A percentile compares a stretch with the other conserved stretches of the same genome.
These are phyloP conservation scores for Gymnobelideus leadbeateri DNA, from an alignment of 2,113 vertebrate genomes.

Conservation along the genomic window DNA sequence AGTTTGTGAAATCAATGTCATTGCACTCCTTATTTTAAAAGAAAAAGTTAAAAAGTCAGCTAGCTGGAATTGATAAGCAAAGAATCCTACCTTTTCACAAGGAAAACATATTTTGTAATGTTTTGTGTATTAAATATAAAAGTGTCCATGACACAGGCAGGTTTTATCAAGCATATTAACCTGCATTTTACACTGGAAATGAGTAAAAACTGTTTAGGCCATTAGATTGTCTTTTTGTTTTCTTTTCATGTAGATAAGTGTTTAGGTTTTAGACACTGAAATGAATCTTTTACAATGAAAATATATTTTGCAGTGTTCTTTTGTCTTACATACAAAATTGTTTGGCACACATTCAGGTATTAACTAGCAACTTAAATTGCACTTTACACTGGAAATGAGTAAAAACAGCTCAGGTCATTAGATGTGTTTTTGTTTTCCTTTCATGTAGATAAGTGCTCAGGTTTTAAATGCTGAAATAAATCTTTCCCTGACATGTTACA, in stretches of 20 bases:
- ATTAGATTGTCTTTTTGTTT: constrained; percentile 26
- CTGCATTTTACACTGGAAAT: not conserved
- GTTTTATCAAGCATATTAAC: constrained; percentile 33
- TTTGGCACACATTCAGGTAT: constrained; percentile 11
- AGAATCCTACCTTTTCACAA: constrained; percentile 44
- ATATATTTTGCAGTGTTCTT: constrained; percentile 22
- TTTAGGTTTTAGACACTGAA: constrained; percentile 42
- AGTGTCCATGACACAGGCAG: not conserved
- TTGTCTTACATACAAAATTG: constrained; percentile 32
- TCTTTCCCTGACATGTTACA: constrained; percentile 28
- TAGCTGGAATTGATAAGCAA: constrained; percentile 32
- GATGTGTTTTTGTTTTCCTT: constrained; percentile 34
- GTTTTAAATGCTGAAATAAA: constrained; percentile 32
- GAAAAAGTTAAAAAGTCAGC: constrained; percentile 40
- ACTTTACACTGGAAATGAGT: not conserved
- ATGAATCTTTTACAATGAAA: constrained; percentile 35
- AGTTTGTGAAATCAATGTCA: constrained; percentile 53
- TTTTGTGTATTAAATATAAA: constrained; percentile 44
- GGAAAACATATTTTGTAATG: constrained; percentile 2
- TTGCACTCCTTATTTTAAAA: constrained; percentile 49
- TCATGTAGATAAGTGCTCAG: constrained; percentile 45
- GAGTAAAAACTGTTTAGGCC: not conserved
- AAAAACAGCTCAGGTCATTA: not conserved
- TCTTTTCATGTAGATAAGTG: constrained; percentile 46
- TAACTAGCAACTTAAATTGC: constrained; percentile 4